Evolutionary conservation across 2,797 vertebrate genomes (phyloP), one percentile per base, ranked within the genome.

Genomic region (Pachyuromys duprasi): DNA sequence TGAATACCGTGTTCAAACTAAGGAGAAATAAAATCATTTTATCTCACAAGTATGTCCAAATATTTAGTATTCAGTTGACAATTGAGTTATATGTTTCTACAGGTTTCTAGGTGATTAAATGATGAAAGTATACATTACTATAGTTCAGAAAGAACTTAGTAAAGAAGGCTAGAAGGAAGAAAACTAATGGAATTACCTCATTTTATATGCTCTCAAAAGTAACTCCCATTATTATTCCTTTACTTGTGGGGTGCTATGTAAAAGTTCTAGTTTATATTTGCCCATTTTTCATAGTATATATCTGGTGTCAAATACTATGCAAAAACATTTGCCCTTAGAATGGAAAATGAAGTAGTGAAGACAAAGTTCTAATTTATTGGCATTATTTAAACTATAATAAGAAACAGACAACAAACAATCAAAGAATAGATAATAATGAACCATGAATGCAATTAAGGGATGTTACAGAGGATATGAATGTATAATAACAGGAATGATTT

Each of bases 311-410:
- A 26, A 24, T n/a, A 80, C 1, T 76, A 6, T 76, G 26, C 7
- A 15, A 86, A 89, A 36, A 26, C 36, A 86, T 53, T 36, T 20
- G 36, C 0, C 1, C 33, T 31, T 36, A 75, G 13, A 92, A 74
- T 33, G 9, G 60, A 82, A 33, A 96, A 76, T 70, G 82, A 96
- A 95, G 81, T 39, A 84, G 13, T 78, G 7, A 95, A 89, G 67
- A 90, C 13, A 60, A 86, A 90, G 94, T 95, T 84, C 1, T 57
- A 92, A 17, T 82, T 92, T 78, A 14, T 42, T 90, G 62, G 22
- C 49, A 86, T 81, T 97, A 86, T 84, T 97, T 90, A 31, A 91
- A 95, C 20, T 94, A 42, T 89, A 78, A 15, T 74, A 22, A 86
- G 49, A n/a, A 93, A 72, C 0, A 91, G 74, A 70, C 53, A 89